Conservation (phyloP, 2,888 invertebrate genomes). For the Vannuccia rotundouncinata region DNA sequence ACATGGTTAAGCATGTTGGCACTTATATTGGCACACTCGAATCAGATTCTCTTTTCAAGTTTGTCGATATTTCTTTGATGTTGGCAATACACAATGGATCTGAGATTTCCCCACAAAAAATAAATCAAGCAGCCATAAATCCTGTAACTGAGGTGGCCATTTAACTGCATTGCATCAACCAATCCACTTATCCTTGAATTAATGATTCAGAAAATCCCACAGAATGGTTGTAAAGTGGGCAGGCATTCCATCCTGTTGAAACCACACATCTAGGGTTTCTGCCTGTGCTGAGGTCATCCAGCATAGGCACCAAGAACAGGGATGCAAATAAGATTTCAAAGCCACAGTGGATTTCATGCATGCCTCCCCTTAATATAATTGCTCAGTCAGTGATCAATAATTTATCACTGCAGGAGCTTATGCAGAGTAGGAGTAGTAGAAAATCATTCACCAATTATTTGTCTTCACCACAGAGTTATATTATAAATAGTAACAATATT, state of each 20-base stretch:
- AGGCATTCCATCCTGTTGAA: conserved; percentile 22
- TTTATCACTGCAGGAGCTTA: too few species aligned
- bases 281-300: conserved; percentile 15
- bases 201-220: neutral
- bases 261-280: conserved; percentile 16
- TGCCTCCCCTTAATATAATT: too few species aligned
- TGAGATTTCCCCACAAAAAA: conserved; percentile 12
- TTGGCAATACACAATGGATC: conserved; percentile 2
- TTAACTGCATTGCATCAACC: neutral
- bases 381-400: too few species aligned
- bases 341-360: too few species aligned
- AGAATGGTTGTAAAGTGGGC: conserved; percentile 12
- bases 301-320: conserved; percentile 27
- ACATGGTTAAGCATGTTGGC: conserved; percentile 13
- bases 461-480: too few species aligned
- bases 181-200: conserved; percentile 28
- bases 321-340: too few species aligned
- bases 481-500: too few species aligned
- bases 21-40: conserved; percentile 8
- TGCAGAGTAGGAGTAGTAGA: too few species aligned
- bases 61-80: conserved; percentile 13
- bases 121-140: conserved; percentile 21
- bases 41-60: conserved; percentile 18
- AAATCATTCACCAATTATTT: too few species aligned
- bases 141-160: conserved; percentile 11